Percentiles rank a stretch among this genome's conserved stretches.
These are phyloP conservation scores for Zeugodacus cucurbitae DNA, from an alignment of 1,140 invertebrate genomes.

Conservation along the genomic window DNA sequence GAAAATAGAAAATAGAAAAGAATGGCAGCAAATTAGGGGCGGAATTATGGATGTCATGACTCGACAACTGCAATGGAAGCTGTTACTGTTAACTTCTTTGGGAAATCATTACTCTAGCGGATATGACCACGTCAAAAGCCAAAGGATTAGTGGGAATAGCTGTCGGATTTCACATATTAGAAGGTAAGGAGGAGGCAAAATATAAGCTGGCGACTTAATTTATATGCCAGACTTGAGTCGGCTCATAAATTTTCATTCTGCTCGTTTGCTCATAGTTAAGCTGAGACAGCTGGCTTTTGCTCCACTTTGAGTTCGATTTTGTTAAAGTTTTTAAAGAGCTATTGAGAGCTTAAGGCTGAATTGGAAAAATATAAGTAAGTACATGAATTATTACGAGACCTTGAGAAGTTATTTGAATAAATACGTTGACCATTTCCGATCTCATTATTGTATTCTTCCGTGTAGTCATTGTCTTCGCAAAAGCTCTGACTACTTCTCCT, in stretches of 20 bases:
- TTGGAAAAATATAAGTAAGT: no score
- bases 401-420: no score
- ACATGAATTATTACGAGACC: no score
- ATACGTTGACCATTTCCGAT: no score
- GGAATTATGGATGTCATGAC: neutral
- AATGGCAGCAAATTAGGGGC: neutral
- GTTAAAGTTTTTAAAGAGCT: no score
- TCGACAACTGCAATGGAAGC: neutral
- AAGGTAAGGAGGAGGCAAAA: neutral
- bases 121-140: neutral
- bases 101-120: neutral
- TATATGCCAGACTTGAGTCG: neutral
- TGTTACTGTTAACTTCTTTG: neutral
- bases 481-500: no score
- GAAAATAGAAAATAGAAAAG: neutral
- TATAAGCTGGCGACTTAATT: neutral
- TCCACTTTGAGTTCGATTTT: no score
- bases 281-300: neutral
- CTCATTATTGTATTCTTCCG: no score
- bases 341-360: no score
- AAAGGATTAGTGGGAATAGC: neutral
- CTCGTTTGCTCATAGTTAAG: neutral
- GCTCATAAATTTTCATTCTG: neutral
- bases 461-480: no score
- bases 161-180: neutral